These are phyloP conservation scores for Chrysomallon squamiferum DNA, from an alignment of 1,140 invertebrate species.

Conservation along the genomic window DNA sequence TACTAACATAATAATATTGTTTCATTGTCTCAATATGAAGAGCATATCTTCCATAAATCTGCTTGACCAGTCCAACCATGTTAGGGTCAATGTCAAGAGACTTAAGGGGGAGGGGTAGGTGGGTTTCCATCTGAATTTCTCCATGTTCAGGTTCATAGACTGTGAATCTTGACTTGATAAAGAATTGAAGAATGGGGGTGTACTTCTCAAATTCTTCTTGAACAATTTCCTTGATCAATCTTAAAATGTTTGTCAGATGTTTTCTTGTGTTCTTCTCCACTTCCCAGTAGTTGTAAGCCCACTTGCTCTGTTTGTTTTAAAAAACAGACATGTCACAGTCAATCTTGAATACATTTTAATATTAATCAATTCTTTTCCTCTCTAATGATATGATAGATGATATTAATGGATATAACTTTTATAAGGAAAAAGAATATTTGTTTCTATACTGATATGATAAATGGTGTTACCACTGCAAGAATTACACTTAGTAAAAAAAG, in stretches of 20 bases:
- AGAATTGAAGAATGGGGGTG: slow-evolving; percentile 16
- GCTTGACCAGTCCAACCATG: too few relatives aligned
- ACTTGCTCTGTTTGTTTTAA: slow-evolving; percentile 10
- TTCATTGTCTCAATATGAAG: too few relatives aligned
- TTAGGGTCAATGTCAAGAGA: slow-evolving; percentile 72
- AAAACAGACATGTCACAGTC: neutral
- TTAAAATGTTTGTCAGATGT: slow-evolving; percentile 11
- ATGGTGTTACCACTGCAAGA: too few relatives aligned
- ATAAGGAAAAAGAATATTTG: too few relatives aligned
- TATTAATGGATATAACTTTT: too few relatives aligned
- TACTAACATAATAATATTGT: too few relatives aligned
- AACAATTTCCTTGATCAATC: slow-evolving; percentile 17
- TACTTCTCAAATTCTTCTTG: slow-evolving; percentile 25
- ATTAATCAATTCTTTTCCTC: too few relatives aligned
- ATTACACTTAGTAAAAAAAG: too few relatives aligned
- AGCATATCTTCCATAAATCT: too few relatives aligned
- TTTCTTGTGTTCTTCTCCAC: slow-evolving; percentile 32
- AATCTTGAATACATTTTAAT: neutral
- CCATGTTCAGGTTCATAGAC: slow-evolving; percentile 82
- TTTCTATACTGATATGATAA: too few relatives aligned
- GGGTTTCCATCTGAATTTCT: slow-evolving; percentile 80
- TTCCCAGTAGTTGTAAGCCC: slow-evolving; percentile 39
- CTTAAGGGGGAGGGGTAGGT: slow-evolving; percentile 87
- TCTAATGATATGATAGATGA: too few relatives aligned
- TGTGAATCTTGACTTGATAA: slow-evolving; percentile 61